Percentiles rank a stretch among this genome's conserved stretches.
phyloP scores from a whole-genome alignment of 2,113 vertebrate species.

The Montifringilla adamsi region DNA sequence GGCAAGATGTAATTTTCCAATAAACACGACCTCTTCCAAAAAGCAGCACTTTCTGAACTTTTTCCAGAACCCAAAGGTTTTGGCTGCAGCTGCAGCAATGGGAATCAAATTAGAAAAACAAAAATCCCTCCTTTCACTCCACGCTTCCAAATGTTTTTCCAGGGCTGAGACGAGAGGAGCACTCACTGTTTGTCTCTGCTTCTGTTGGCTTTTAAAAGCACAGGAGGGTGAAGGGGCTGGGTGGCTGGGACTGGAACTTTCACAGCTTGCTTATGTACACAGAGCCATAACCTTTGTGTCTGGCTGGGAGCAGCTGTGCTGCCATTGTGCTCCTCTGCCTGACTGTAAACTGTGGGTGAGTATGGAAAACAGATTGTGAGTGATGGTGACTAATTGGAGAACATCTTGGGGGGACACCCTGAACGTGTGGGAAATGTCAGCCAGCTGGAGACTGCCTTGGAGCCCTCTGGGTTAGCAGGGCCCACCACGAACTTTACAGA shows the following conservation, averaged over 20 bases:
- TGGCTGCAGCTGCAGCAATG: slow-evolving; percentile 66
- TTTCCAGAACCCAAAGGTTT: slow-evolving; percentile 65
- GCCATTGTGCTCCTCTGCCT: slow-evolving; percentile 61
- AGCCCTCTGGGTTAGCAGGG: not conserved
- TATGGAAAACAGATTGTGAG: slow-evolving; percentile 60
- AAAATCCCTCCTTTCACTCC: slow-evolving; percentile 64
- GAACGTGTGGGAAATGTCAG: slow-evolving; percentile 63
- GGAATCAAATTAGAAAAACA: slow-evolving; percentile 71
- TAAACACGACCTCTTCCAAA: slow-evolving; percentile 62
- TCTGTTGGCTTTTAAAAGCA: slow-evolving; percentile 72
- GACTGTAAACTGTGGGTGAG: slow-evolving; percentile 66
- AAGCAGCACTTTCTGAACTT: slow-evolving; percentile 70
- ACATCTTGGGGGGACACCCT: slow-evolving; percentile 51
- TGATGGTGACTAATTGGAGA: slow-evolving; percentile 60
- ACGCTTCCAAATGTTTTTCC: slow-evolving; percentile 68
- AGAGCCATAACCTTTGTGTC: slow-evolving; percentile 68
- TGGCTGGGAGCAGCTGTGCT: slow-evolving; percentile 70
- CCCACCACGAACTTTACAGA: not conserved
- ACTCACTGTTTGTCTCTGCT: slow-evolving; percentile 69
- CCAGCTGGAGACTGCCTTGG: slow-evolving; percentile 48
- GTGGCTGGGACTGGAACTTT: slow-evolving; percentile 66
- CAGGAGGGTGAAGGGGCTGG: slow-evolving; percentile 56
- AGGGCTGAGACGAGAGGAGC: slow-evolving; percentile 46
- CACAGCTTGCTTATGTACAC: slow-evolving; percentile 73
- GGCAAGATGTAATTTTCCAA: slow-evolving; percentile 71